A percentile compares a stretch with the other conserved stretches of the same genome.
Conservation (phyloP, 2,113 vertebrate genomes). For the Chloroceryle aenea region DNA sequence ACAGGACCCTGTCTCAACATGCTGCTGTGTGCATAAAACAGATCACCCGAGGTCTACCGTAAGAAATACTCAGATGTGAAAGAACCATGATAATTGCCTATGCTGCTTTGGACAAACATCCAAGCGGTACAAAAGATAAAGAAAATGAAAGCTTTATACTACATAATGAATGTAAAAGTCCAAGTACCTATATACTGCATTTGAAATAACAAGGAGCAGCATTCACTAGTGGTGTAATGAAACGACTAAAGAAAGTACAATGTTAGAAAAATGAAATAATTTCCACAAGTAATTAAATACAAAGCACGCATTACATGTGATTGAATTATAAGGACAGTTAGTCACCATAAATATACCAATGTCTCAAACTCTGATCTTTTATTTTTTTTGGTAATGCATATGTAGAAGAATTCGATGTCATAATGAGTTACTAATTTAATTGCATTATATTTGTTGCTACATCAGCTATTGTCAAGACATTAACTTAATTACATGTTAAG, state of each 20-base stretch:
- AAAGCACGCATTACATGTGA: background rate
- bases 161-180: background rate
- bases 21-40: background rate
- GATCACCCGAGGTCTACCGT: background rate
- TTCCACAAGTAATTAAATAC: conserved; percentile 2
- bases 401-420: conserved; percentile 20
- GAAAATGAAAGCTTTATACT: background rate
- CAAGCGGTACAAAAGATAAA: background rate
- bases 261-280: background rate
- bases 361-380: background rate
- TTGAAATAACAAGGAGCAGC: background rate
- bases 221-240: background rate
- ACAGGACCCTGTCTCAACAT: background rate
- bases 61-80: background rate
- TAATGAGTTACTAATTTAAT: conserved; percentile 49
- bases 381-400: background rate
- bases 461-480: conserved; percentile 59
- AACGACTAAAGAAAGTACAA: background rate
- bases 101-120: background rate
- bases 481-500: conserved; percentile 62
- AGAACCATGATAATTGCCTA: background rate
- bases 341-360: background rate
- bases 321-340: conserved; percentile 23
- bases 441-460: conserved; percentile 53
- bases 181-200: background rate